A percentile compares a stretch with the other conserved stretches of the same genome.
These are phyloP conservation scores for Onychomys arenicola DNA, from an alignment of 2,797 vertebrate species.

Conservation along the genomic window DNA sequence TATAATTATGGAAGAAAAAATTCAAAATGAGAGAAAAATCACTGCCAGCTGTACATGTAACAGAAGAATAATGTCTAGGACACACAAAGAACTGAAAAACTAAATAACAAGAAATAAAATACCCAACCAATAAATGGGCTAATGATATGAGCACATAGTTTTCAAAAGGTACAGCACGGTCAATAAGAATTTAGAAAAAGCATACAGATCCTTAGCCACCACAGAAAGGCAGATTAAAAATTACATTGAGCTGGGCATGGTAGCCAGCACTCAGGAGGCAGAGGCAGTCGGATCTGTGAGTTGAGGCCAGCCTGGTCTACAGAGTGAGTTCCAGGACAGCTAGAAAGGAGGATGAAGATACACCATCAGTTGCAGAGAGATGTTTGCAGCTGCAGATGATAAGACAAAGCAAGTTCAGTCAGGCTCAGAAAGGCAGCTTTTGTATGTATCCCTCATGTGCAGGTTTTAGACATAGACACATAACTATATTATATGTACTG, in stretches of 20 bases:
- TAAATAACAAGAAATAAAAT: background rate
- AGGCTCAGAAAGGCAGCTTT: background rate
- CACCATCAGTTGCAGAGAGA: background rate
- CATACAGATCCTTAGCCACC: background rate
- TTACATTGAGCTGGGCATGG: background rate
- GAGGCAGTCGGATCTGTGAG: background rate
- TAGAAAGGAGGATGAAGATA: too few species aligned
- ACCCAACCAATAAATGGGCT: background rate
- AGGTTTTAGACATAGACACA: background rate
- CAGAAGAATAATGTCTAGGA: background rate
- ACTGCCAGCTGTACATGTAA: background rate
- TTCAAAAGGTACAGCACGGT: background rate
- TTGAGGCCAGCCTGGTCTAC: background rate
- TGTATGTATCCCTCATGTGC: background rate
- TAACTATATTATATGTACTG: too few species aligned
- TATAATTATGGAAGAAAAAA: background rate
- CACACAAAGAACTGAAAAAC: background rate
- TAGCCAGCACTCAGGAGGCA: background rate
- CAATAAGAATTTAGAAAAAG: background rate
- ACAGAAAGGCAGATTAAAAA: background rate
- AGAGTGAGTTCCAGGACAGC: background rate
- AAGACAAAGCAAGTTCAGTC: too few species aligned
- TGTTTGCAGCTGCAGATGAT: background rate
- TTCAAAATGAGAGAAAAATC: background rate
- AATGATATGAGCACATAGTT: background rate